These are phyloP conservation scores for Boulengerochromis microlepis DNA, from an alignment of 2,113 vertebrate species.

Conservation along the genomic window DNA sequence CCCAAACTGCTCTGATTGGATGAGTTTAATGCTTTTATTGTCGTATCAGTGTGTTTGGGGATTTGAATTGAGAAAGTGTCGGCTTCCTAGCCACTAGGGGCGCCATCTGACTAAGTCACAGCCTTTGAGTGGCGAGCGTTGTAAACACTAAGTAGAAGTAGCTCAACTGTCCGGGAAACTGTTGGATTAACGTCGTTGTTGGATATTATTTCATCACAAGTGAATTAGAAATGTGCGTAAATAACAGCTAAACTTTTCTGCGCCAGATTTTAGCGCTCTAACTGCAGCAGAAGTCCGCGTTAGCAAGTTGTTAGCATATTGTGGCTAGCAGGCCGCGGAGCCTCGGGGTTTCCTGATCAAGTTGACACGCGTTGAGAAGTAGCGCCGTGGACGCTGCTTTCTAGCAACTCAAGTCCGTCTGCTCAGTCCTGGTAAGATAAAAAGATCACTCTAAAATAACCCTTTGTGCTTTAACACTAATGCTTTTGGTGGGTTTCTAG, in stretches of 20 bases:
- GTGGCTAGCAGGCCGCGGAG: conserved; percentile 41
- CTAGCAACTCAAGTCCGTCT: not conserved
- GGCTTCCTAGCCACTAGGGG: not conserved
- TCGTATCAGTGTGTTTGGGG: not conserved
- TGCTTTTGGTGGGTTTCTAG: not conserved
- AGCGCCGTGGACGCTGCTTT: not conserved
- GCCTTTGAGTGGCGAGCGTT: no score
- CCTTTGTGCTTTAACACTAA: not conserved
- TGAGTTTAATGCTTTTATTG: not conserved
- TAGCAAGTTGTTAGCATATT: not conserved
- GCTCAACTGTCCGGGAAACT: not conserved
- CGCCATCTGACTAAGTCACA: not conserved
- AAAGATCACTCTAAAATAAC: not conserved
- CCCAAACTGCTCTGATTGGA: not conserved
- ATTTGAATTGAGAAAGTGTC: not conserved
- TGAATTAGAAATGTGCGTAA: not conserved
- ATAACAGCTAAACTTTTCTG: rapidly evolving
- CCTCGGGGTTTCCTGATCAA: not conserved
- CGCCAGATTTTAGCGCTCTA: rapidly evolving
- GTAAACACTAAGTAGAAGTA: not conserved
- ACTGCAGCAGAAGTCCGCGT: not conserved
- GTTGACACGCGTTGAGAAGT: not conserved
- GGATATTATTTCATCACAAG: not conserved
- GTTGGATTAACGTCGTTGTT: not conserved
- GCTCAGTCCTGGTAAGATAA: not conserved